Evolutionary conservation across 2,797 vertebrate genomes (phyloP).

Genomic region (Sebastes diaconus): DNA sequence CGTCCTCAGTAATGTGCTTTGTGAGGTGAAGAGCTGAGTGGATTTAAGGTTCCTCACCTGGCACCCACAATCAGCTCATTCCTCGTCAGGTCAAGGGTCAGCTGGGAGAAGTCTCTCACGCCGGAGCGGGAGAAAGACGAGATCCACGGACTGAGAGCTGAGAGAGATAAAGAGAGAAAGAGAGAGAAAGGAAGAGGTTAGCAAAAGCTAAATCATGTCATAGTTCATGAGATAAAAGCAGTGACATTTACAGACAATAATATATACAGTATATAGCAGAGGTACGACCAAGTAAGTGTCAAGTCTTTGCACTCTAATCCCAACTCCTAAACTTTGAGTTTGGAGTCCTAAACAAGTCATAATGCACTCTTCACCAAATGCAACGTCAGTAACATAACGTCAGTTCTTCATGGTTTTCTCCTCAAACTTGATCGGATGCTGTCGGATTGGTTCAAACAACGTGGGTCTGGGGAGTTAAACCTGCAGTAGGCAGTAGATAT

Average conservation of each 20-base stretch:
- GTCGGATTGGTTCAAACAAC: no score
- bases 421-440: no score
- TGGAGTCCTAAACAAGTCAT: no score
- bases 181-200: not conserved
- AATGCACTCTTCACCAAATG: no score
- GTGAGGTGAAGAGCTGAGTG: constrained; percentile 46
- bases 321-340: no score
- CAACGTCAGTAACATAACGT: no score
- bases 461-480: no score
- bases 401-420: no score
- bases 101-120: constrained; percentile 94
- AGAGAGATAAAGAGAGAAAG: constrained; percentile 12
- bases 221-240: not conserved
- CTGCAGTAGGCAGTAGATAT: no score
- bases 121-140: constrained; percentile 90
- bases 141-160: constrained; percentile 94
- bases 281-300: no score
- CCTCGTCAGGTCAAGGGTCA: constrained; percentile 94
- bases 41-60: constrained; percentile 86
- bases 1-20: constrained; percentile 46
- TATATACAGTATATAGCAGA: no score
- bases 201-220: not conserved
- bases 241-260: constrained; percentile 19
- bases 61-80: constrained; percentile 98
- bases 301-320: no score